phyloP scores from a whole-genome alignment of 2,888 invertebrate species.

The Agrilus cyanescens region DNA sequence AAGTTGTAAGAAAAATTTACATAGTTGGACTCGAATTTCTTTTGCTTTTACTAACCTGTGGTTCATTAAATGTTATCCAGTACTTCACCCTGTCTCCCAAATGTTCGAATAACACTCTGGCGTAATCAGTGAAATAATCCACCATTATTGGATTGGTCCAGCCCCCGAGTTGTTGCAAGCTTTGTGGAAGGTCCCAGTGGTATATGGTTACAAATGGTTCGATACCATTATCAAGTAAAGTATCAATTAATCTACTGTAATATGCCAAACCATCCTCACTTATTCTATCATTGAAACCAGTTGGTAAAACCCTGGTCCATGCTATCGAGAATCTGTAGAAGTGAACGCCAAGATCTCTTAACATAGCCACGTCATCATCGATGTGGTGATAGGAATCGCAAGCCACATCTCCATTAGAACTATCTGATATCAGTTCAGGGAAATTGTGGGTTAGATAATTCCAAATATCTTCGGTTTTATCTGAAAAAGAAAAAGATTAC shows the following conservation, averaged over 20 bases:
- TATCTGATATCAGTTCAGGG: slow-evolving; percentile 39
- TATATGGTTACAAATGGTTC: not conserved
- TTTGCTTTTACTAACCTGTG: no score
- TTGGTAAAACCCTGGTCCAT: slow-evolving; percentile 61
- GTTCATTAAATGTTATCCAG: slow-evolving; percentile 66
- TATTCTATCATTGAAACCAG: slow-evolving; percentile 48
- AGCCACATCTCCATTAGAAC: slow-evolving; percentile 48
- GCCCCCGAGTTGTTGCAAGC: slow-evolving; percentile 40
- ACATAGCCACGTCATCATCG: slow-evolving; percentile 49
- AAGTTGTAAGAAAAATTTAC: no score
- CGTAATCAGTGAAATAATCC: slow-evolving; percentile 33
- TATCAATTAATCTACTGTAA: slow-evolving; percentile 39
- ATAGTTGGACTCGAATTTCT: no score
- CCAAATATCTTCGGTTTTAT: slow-evolving; percentile 48
- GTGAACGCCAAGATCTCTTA: slow-evolving; percentile 46
- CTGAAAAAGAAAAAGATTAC: slow-evolving; percentile 34
- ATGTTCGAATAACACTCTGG: slow-evolving; percentile 42
- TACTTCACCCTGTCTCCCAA: slow-evolving; percentile 54
- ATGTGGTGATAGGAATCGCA: slow-evolving; percentile 56
- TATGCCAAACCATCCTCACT: slow-evolving; percentile 58
- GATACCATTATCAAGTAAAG: slow-evolving; percentile 2
- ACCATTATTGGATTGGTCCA: slow-evolving; percentile 45
- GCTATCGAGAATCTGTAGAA: slow-evolving; percentile 58
- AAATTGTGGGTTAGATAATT: slow-evolving; percentile 38
- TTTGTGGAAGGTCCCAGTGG: slow-evolving; percentile 7